A percentile compares a stretch with the other conserved stretches of the same genome.
These are phyloP conservation scores for Halcyon leucocephala DNA, from an alignment of 2,797 vertebrate genomes.

Conservation along the genomic window DNA sequence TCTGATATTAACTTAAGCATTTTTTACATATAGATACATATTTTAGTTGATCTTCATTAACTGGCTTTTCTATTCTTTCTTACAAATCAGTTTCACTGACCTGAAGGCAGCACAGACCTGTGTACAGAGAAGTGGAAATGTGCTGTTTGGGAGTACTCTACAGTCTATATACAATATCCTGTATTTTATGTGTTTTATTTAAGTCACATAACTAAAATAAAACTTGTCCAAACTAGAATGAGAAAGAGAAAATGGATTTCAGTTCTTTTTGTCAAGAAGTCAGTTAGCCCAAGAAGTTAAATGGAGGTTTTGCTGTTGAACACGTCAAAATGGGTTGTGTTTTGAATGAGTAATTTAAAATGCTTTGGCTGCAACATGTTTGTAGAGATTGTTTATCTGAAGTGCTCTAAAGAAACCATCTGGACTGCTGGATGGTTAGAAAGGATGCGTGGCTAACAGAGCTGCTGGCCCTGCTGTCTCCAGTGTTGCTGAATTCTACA, in stretches of 20 bases:
- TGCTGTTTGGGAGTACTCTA: neutral
- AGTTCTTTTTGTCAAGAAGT: neutral
- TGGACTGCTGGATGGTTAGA: neutral
- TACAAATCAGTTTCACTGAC: neutral
- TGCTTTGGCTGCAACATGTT: neutral
- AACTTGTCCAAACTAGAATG: neutral
- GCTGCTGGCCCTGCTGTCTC: neutral
- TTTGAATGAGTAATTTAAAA: neutral
- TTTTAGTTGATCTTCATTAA: neutral
- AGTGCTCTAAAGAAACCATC: neutral
- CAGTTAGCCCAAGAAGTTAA: neutral
- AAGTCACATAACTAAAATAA: neutral
- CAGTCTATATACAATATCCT: neutral
- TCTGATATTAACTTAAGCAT: neutral
- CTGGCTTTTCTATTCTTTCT: neutral
- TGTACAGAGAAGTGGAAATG: neutral
- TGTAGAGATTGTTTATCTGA: neutral
- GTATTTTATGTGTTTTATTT: neutral
- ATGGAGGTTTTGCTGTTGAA: neutral
- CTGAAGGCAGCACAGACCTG: neutral
- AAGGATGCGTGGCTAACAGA: fast-evolving
- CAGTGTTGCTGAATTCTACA: neutral
- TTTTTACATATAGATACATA: neutral
- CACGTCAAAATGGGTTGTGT: neutral
- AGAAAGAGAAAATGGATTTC: neutral